Evolutionary conservation across 2,888 invertebrate species (phyloP), one percentile per base, ranked within the genome.

Genomic region (Conchocele bisecta): DNA sequence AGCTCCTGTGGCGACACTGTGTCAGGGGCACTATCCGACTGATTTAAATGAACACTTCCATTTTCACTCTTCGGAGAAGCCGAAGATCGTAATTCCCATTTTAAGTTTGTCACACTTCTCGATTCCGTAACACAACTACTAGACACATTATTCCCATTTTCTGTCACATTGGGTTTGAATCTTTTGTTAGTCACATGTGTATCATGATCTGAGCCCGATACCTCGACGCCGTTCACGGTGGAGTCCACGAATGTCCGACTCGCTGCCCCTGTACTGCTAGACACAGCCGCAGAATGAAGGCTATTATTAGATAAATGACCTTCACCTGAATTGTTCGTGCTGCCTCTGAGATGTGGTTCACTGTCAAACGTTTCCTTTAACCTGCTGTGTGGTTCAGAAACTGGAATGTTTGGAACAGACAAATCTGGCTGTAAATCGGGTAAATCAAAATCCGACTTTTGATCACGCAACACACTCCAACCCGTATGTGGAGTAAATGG

Each of bases 11-110:
- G 35, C 26, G 28, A 33, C 20, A 69, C 66, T 20, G 74, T 69
- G n/a, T 35, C 26, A n/a, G 48, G 29, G 51, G 54, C 31, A n/a
- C 46, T 53, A 26, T 74, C 74, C 11, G 66, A 69, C 54, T 70
- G 69, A n/a, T 39, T 41, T n/a, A 65, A 74, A 50, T 69, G 56
- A 53, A 65, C 46, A 54, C 69, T 70, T 26, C 63, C 66, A 22
- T 76, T 72, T 28, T 65, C 75, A 51, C 59, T 59, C 31, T 59
- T 56, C 4, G 79, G 79, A 22, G 78, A 79, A 20, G 73, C 70
- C 13, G 70, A 46, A 13, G 79, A 79, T 13, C 67, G 42, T 29
- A 70, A 51, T 7, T 69, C 69, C 69, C 63, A 69, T 28, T 65
- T 70, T n/a, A 65, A 59, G 41, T 48, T 61, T 17, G 61, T 63